Evolutionary conservation across 2,113 vertebrate genomes (phyloP).

Genomic region (Hepsetus odoe): DNA sequence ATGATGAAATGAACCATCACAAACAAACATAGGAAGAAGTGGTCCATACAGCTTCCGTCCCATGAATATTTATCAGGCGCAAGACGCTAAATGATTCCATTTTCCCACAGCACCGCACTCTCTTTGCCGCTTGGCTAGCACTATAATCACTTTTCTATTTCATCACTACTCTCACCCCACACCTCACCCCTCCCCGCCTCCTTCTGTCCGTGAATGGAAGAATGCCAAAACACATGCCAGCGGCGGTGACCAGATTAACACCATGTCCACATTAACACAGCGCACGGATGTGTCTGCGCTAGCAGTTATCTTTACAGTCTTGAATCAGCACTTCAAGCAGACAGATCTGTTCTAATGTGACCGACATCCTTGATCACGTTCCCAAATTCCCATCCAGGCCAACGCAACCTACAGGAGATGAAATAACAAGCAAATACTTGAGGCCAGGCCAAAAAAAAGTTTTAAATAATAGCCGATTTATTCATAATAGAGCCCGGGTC

Average conservation of each 20-base stretch:
- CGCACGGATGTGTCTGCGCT: background rate
- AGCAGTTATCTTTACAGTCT: no score
- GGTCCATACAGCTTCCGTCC: conserved; percentile 12
- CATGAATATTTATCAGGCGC: conserved; percentile 48
- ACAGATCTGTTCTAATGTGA: background rate
- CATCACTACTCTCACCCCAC: background rate
- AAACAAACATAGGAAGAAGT: conserved; percentile 15
- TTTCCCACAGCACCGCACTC: conserved; percentile 21
- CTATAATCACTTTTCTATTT: conserved; percentile 33
- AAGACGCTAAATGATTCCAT: conserved; percentile 15
- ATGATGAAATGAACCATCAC: background rate
- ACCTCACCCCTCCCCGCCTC: conserved; percentile 21
- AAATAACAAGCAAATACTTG: no score
- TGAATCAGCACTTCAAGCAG: background rate
- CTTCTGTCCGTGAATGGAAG: background rate
- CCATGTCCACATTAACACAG: background rate
- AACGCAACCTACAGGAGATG: no score
- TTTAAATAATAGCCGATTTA: no score
- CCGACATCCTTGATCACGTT: background rate
- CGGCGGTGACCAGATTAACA: background rate
- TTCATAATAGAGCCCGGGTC: no score
- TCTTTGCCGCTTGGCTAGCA: background rate
- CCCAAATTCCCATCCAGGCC: background rate
- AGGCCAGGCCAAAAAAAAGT: no score
- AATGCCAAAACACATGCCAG: conserved; percentile 4